phyloP scores from a whole-genome alignment of 2,888 invertebrate genomes.

The Drosophila kuntzei region DNA sequence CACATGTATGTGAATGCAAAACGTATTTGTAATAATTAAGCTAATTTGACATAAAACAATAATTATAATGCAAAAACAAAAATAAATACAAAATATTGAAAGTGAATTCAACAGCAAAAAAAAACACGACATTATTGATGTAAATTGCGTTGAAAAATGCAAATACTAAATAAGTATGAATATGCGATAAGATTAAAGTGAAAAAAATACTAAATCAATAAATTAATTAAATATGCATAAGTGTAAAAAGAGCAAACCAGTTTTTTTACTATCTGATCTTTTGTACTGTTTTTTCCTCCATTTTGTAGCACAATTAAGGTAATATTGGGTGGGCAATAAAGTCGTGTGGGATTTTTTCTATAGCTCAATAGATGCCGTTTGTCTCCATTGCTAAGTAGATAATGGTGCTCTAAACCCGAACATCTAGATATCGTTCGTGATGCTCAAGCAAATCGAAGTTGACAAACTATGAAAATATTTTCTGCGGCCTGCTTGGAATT shows the following conservation, averaged over 20 bases:
- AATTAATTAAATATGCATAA: slow-evolving; percentile 68
- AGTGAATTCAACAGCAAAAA: neutral
- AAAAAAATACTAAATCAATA: slow-evolving; percentile 51
- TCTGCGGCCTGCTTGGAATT: too few relatives aligned
- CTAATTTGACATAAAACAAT: slow-evolving; percentile 82
- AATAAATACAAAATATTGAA: slow-evolving; percentile 6
- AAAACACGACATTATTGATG: slow-evolving; percentile 34
- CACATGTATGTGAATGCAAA: slow-evolving; percentile 54
- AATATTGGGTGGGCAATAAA: neutral
- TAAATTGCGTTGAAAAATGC: slow-evolving; percentile 39
- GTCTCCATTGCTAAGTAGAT: too few relatives aligned
- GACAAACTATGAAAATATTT: too few relatives aligned
- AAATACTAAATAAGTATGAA: slow-evolving; percentile 37
- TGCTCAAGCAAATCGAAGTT: too few relatives aligned
- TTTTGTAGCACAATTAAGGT: neutral
- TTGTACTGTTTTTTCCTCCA: neutral
- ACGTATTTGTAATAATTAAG: slow-evolving; percentile 71
- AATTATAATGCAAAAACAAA: slow-evolving; percentile 66
- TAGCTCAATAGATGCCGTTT: too few relatives aligned
- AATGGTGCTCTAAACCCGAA: too few relatives aligned
- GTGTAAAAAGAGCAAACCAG: slow-evolving; percentile 35
- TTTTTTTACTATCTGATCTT: neutral
- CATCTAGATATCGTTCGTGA: too few relatives aligned
- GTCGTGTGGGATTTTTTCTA: too few relatives aligned
- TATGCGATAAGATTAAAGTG: slow-evolving; percentile 19